Evolutionary conservation across 2,888 invertebrate genomes (phyloP), one percentile per base, ranked within the genome.

Genomic region (Pinctada fucata): DNA sequence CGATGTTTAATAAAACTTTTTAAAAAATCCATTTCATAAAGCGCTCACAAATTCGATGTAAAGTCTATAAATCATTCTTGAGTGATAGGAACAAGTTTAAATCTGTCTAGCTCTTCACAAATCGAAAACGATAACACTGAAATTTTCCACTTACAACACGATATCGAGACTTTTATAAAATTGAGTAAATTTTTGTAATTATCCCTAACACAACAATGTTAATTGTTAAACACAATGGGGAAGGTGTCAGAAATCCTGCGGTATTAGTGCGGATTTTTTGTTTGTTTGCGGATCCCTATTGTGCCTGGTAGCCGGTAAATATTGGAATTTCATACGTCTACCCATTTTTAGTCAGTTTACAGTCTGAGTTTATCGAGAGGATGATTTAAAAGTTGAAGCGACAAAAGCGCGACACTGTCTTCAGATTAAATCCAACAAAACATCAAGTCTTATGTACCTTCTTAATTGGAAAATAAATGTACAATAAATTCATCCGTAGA

Each of bases 321-420:
- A 58, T 58, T 10, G 58, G 13, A 58, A 58, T 58, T 58, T 13
- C 13, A 10, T 58, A 10, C 13, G 8, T 13, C 13, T 58, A 6
- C 8, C 6, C 58, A 58, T 13, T 58, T 6, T 58, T 58, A 31
- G 8, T 58, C 58, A 58, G 8, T 58, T 10, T 6, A 58, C 8
- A 58, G 58, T 58, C 8, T 58, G 13, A 10, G 13, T 58, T 58
- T 58, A 58, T 58, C 58, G 6, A 10, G 58, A 58, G 13, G 58
- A 58, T 58, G 58, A 58, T 58, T 58, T 58, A 58, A 58, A 58
- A 58, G 58, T 58, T 58, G 6, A 58, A 58, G 58, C 13, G 58
- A 58, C 58, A 58, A 58, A 58, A 58, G 58, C 6, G 58, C 58
- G 13, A 58, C 58, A 58, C 13, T 10, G 58, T 10, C 6, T 31